These are phyloP conservation scores for Potorous gilbertii DNA, from an alignment of 2,797 vertebrate species.

Conservation along the genomic window DNA sequence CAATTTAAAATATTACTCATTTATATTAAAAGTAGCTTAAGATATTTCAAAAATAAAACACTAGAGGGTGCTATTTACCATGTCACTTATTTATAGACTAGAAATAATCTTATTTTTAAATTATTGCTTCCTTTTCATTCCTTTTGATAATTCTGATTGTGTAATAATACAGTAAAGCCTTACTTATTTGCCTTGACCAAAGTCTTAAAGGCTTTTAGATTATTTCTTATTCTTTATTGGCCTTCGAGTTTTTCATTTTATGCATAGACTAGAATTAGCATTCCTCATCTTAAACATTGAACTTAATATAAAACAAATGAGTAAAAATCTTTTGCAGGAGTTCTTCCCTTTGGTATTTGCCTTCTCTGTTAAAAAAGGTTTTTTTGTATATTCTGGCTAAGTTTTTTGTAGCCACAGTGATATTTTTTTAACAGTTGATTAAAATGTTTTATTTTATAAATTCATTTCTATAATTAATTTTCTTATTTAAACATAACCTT, in stretches of 20 bases:
- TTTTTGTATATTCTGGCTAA: conserved; percentile 42
- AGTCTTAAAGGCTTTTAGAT: neutral
- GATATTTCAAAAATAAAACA: conserved; percentile 42
- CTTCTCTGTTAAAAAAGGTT: conserved; percentile 44
- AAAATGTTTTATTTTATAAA: neutral
- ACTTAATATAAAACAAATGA: conserved; percentile 47
- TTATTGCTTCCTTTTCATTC: conserved; percentile 12
- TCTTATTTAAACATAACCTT: conserved; percentile 23
- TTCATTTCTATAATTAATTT: conserved; percentile 19
- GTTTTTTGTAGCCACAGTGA: conserved; percentile 1
- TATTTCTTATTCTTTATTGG: conserved; percentile 11
- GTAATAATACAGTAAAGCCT: conserved; percentile 21
- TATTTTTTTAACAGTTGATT: conserved; percentile 17
- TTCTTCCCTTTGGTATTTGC: conserved; percentile 19
- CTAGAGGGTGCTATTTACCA: conserved; percentile 66
- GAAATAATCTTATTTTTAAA: neutral
- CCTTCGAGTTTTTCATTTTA: conserved; percentile 21
- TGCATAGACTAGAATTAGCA: neutral
- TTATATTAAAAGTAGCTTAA: conserved; percentile 41
- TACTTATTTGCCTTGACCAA: neutral
- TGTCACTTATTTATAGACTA: neutral
- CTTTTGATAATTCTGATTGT: conserved; percentile 34
- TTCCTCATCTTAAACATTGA: neutral
- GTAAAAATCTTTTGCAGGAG: conserved; percentile 26
- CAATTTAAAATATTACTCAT: conserved; percentile 43